Conservation (phyloP, 2,113 vertebrate species). For the Anolis sagrei region DNA sequence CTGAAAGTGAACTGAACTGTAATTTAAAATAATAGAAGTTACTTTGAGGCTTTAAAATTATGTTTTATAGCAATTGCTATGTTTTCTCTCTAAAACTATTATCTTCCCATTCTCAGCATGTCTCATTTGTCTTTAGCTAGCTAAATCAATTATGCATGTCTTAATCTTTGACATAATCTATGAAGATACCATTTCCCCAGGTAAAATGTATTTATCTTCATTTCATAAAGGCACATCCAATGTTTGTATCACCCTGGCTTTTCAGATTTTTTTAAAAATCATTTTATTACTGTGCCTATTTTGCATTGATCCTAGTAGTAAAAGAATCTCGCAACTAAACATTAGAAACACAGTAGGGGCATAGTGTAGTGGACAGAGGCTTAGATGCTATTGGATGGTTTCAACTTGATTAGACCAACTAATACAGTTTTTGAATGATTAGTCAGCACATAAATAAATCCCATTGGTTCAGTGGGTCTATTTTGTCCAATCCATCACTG, state of each 20-base stretch:
- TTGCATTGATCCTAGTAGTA: not conserved
- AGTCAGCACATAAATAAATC: too few relatives aligned
- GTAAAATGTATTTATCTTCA: constrained; percentile 56
- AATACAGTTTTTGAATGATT: too few relatives aligned
- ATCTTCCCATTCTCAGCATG: constrained; percentile 37
- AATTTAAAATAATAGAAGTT: constrained; percentile 38
- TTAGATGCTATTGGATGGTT: too few relatives aligned
- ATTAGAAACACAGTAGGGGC: not conserved
- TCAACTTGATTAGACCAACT: too few relatives aligned
- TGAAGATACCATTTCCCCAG: constrained; percentile 53
- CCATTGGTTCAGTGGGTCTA: too few relatives aligned
- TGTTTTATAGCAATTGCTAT: constrained; percentile 55
- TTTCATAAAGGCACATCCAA: constrained; percentile 48
- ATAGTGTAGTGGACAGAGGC: not conserved
- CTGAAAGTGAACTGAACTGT: constrained; percentile 39
- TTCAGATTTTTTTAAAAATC: constrained; percentile 18
- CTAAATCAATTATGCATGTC: constrained; percentile 67
- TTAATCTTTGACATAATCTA: constrained; percentile 65
- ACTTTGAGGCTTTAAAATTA: constrained; percentile 31
- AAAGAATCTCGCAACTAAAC: rapidly evolving
- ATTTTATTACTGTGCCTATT: not conserved
- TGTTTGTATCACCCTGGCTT: constrained; percentile 12
- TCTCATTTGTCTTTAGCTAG: constrained; percentile 63
- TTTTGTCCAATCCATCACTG: too few relatives aligned
- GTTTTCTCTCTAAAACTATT: constrained; percentile 57